Evolutionary conservation across 2,113 vertebrate genomes (phyloP), one percentile per base, ranked within the genome.

Genomic region (Salvator merianae): DNA sequence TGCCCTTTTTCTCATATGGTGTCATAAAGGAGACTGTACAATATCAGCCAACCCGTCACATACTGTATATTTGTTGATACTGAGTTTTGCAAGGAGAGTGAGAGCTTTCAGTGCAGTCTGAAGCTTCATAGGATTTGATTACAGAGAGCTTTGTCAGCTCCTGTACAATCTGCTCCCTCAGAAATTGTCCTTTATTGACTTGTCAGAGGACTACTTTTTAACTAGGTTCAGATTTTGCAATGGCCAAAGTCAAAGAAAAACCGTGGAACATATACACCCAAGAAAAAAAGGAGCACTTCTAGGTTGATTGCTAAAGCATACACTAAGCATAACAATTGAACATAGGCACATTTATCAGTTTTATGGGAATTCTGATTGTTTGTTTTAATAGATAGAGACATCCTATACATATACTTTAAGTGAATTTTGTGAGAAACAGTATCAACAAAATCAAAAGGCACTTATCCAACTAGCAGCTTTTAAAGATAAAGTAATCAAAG

Each of bases 381-480:
- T 38, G 18, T 85, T 78, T 77, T 72, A 81, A 83, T 86, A 96
- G 95, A 76, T 95, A 86, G 90, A 96, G 40, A 84, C 53, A 47
- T 91, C 77, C 26, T 81, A 74, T 50, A 95, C 95, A 2, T 95
- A 95, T 30, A 90, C 90, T 32, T 84, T 95, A 16, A 84, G 92
- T 65, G 89, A 90, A 14, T 96, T 96, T 90, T 95, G 93, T 88
- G 90, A 93, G 55, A 91, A 90, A 26, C 95, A 96, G 50, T 88
- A 84, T 22, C 86, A 88, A 38, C 94, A 94, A 59, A 81, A 90
- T 70, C 40, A 83, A 38, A 71, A 18, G 5, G 91, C 93, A 36
- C 8, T 79, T 47, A 69, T n/a, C 38, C 87, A 93, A 14, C 81
- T 95, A 24, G 80, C 92, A 43, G 34, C 10, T 40, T 85, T 96